Conservation (phyloP, 2,888 invertebrate species). For the Balanococcus diminutus region DNA sequence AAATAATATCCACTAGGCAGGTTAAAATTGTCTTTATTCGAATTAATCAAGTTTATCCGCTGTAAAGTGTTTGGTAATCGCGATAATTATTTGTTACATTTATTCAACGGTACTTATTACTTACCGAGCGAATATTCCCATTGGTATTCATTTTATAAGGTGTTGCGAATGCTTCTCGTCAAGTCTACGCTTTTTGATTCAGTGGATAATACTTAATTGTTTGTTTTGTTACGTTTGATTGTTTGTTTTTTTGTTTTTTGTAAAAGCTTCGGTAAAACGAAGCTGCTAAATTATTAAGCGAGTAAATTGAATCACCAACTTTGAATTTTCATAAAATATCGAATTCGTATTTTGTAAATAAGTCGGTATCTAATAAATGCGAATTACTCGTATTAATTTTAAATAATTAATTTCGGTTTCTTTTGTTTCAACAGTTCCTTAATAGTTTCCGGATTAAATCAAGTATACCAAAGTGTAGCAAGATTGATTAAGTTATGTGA, state of each 20-base stretch:
- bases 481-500: constrained; percentile 88
- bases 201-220: not conserved
- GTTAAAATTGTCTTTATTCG: no score
- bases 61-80: no score
- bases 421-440: constrained; percentile 66
- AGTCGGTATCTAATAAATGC: not conserved
- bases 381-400: not conserved
- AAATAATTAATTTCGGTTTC: no score
- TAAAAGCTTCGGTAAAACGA: not conserved
- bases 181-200: not conserved
- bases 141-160: not conserved
- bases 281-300: not conserved
- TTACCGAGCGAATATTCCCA: not conserved
- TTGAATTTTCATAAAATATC: not conserved
- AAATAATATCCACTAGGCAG: no score
- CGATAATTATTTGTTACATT: no score
- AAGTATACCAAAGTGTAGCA: constrained; percentile 84
- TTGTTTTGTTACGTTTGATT: not conserved
- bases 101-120: not conserved
- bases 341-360: constrained; percentile 3
- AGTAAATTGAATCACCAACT: not conserved
- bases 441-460: constrained; percentile 79
- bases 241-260: not conserved
- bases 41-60: no score
- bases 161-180: not conserved